Percentiles rank a stretch among this genome's conserved stretches.
Evolutionary conservation across 2,797 vertebrate species (phyloP).

Genomic region (Tinamus major): DNA sequence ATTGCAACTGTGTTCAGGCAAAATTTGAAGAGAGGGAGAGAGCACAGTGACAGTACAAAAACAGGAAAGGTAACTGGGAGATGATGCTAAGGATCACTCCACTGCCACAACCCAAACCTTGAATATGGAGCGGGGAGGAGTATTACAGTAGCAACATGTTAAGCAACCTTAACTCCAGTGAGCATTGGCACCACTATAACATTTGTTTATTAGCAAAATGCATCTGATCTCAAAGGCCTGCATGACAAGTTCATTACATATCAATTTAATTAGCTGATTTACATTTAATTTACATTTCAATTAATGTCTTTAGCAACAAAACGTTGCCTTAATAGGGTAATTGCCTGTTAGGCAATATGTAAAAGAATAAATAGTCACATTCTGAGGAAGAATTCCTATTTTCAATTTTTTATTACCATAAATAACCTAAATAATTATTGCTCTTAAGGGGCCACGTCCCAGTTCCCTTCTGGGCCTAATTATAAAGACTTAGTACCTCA

Average conservation of each 20-base stretch:
- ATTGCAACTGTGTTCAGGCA: not conserved
- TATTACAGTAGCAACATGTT: not conserved
- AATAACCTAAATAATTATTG: constrained; percentile 89
- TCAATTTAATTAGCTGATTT: constrained; percentile 88
- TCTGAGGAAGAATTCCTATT: constrained; percentile 85
- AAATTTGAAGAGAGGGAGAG: not conserved
- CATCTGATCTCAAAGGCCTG: constrained; percentile 82
- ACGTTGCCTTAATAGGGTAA: constrained; percentile 85
- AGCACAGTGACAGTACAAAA: not conserved
- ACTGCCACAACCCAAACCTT: not conserved
- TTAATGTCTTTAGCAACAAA: constrained; percentile 88
- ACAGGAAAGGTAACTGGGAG: not conserved
- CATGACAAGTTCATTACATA: constrained; percentile 86
- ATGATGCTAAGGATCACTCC: not conserved
- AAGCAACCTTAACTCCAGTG: constrained; percentile 67
- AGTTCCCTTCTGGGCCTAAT: constrained; percentile 87
- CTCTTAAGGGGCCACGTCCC: constrained; percentile 83
- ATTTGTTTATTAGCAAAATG: constrained; percentile 81
- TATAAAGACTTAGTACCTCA: constrained; percentile 89
- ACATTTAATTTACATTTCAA: constrained; percentile 89
- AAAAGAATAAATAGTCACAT: constrained; percentile 84
- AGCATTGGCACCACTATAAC: constrained; percentile 65
- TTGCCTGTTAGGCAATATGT: constrained; percentile 86
- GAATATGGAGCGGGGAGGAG: not conserved
- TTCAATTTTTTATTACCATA: constrained; percentile 87